These are phyloP conservation scores for Azemiops feae DNA, from an alignment of 2,113 vertebrate species.

Conservation along the genomic window DNA sequence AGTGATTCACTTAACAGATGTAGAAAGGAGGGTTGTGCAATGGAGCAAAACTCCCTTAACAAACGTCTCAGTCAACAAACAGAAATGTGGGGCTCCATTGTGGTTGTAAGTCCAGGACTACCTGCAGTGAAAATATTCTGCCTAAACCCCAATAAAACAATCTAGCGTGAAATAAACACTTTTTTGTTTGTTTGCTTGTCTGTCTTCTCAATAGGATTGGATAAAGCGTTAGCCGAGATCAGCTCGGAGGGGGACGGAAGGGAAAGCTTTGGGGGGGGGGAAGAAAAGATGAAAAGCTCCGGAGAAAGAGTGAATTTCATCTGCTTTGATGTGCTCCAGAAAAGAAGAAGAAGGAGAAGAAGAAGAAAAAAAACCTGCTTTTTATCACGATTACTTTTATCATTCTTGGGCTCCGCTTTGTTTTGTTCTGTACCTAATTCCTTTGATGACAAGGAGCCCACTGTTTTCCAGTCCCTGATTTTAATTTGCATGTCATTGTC, in stretches of 20 bases:
- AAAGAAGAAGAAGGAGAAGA: background rate
- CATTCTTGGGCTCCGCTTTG: conserved; percentile 61
- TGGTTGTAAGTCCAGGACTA: no score
- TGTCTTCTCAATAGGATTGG: conserved; percentile 59
- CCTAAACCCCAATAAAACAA: conserved; percentile 22
- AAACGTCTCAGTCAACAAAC: no score
- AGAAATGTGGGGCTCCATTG: no score
- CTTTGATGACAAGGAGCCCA: conserved; percentile 72
- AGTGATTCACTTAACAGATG: no score
- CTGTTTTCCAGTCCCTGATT: conserved; percentile 71
- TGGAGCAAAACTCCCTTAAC: no score
- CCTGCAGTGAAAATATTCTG: conserved; percentile 45
- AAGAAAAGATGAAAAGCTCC: conserved; percentile 62
- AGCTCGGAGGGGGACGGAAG: background rate
- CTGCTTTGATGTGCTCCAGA: conserved; percentile 49
- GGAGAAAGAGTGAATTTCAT: conserved; percentile 64
- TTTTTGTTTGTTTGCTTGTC: background rate
- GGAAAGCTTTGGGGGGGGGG: conserved; percentile 17
- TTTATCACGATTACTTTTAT: conserved; percentile 69
- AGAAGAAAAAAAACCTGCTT: background rate
- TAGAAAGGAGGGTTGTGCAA: no score
- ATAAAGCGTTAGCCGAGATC: conserved; percentile 57
- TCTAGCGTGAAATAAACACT: background rate
- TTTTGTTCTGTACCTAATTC: conserved; percentile 80
- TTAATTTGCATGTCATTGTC: conserved; percentile 75